Conservation (phyloP, 2,888 invertebrate genomes). For the Callinectes sapidus region DNA sequence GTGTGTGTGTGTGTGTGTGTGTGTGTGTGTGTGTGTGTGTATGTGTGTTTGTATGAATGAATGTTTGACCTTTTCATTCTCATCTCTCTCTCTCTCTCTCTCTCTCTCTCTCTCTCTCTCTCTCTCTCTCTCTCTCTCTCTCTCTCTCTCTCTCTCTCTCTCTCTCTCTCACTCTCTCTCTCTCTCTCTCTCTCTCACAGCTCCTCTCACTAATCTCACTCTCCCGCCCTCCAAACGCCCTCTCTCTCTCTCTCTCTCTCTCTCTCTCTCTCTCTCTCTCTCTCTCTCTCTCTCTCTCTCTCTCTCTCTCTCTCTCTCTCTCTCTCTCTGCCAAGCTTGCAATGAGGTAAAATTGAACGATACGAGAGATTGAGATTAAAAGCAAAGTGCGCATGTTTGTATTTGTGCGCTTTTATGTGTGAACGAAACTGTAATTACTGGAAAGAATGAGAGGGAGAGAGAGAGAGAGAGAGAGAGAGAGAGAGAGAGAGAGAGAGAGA, state of each 20-base stretch:
- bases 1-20: background rate
- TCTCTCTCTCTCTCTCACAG: conserved; percentile 1
- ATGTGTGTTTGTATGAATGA: background rate
- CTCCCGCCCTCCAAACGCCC: no score
- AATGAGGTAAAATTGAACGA: background rate
- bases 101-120: conserved; percentile 1
- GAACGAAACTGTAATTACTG: background rate
- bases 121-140: conserved; percentile 1
- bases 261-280: no score
- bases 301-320: no score
- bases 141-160: background rate
- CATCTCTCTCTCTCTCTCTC: background rate
- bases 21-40: conserved; percentile 5
- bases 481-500: no score
- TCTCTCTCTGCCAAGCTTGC: background rate
- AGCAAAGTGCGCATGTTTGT: background rate
- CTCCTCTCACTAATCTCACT: no score
- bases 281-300: no score
- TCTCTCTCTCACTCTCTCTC: background rate
- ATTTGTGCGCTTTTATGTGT: background rate
- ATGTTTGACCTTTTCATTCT: background rate
- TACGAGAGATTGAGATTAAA: background rate
- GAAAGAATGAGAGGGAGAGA: background rate
- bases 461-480: background rate
- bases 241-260: background rate